Evolutionary conservation across 2,888 invertebrate species (phyloP), one percentile per base, ranked within the genome.

Genomic region (Drosophila trichaetosa): DNA sequence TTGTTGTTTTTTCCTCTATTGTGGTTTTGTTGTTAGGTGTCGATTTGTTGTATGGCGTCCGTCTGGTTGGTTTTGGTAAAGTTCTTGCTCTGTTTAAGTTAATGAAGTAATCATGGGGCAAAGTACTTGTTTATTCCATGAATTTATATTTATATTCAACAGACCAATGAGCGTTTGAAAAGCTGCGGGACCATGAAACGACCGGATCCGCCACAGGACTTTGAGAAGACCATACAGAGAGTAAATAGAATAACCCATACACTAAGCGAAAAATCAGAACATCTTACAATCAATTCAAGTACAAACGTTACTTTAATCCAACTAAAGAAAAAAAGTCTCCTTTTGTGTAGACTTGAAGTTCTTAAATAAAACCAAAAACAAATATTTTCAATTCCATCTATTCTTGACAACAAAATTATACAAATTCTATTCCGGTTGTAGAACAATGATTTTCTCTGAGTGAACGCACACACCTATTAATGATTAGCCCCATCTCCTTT

Each of bases 151-250:
- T 38, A 60, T 56, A 53, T 62, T 59, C 49, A 48, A 54, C 83
- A 93, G 93, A 92, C 93, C 49, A 90, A 91, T 51, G 93, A 93
- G 56, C 91, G 93, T 67, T 74, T 93, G 52, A 92, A 92, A 70
- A 87, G 90, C 73, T 92, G 92, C 83, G 90, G 90, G 63, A 93
- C 93, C 52, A 91, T 92, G 78, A 93, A 93, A 69, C 91, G 93
- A 60, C 91, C 91, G 6, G 93, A 93, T 59, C 93, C 93, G 8
- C 93, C 93, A 74, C 93, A 93, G 80, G 93, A 93, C 76, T 93
- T 93, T 74, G 93, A 93, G 79, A 93, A 93, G 86, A 93, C 93
- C 79, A 93, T 93, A 86, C 93, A 93, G 83, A 90, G 93, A 80
- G 93, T 93, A 93, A 92, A 77, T 87, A 88, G 73, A 31, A 40